phyloP scores from a whole-genome alignment of 2,888 invertebrate species.

The Dolomedes plantarius region DNA sequence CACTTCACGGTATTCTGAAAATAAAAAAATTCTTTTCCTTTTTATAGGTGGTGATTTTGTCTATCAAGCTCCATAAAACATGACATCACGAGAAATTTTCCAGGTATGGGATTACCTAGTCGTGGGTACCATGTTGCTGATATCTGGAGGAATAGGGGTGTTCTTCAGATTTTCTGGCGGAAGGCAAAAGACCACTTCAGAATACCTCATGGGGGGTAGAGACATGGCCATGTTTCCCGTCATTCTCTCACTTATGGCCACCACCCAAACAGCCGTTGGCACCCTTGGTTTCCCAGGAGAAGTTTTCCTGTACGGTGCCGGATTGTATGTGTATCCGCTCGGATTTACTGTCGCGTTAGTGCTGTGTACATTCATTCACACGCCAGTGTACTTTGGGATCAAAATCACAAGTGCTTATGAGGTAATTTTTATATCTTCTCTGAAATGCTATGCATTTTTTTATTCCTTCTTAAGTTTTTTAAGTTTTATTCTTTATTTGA shows the following conservation, averaged over 20 bases:
- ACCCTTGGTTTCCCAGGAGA: slow-evolving; percentile 72
- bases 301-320: slow-evolving; percentile 78
- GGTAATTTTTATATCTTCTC: too few species aligned
- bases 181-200: slow-evolving; percentile 49
- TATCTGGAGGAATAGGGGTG: slow-evolving; percentile 51
- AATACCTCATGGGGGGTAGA: slow-evolving; percentile 70
- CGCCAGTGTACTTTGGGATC: slow-evolving; percentile 90
- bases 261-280: slow-evolving; percentile 70
- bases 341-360: slow-evolving; percentile 86
- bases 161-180: slow-evolving; percentile 55
- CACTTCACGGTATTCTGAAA: too few species aligned
- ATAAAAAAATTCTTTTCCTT: too few species aligned
- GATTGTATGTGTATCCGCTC: slow-evolving; percentile 80
- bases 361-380: slow-evolving; percentile 85
- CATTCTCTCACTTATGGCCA: slow-evolving; percentile 70
- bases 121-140: slow-evolving; percentile 37
- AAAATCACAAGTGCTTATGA: slow-evolving; percentile 91
- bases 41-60: too few species aligned
- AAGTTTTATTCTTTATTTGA: neutral
- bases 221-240: slow-evolving; percentile 71
- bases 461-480: too few species aligned
- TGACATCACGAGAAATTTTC: slow-evolving; percentile 18
- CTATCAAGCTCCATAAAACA: too few species aligned
- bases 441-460: too few species aligned
- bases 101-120: slow-evolving; percentile 59